These are phyloP conservation scores for Artibeus lituratus DNA, from an alignment of 2,797 vertebrate genomes.

Conservation along the genomic window DNA sequence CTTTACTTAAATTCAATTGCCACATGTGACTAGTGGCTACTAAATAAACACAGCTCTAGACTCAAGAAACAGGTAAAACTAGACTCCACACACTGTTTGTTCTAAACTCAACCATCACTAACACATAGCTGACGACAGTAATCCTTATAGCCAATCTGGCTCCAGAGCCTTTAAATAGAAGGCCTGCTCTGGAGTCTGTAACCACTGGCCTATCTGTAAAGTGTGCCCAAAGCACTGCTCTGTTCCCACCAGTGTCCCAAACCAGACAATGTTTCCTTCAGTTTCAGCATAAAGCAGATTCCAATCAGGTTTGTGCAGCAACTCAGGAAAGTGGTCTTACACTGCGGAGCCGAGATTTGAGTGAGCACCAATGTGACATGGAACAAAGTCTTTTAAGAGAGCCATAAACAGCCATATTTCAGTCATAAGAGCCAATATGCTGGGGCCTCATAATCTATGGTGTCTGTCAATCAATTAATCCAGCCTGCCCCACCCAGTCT, in stretches of 20 bases:
- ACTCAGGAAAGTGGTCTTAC: not conserved
- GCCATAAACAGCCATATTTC: slow-evolving; percentile 52
- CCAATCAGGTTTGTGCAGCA: slow-evolving; percentile 9
- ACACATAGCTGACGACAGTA: not conserved
- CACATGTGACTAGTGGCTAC: not conserved
- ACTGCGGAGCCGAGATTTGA: slow-evolving; percentile 48
- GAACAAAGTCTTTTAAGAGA: slow-evolving; percentile 59
- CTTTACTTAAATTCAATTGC: not conserved
- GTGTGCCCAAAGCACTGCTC: not conserved
- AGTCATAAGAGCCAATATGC: slow-evolving; percentile 9
- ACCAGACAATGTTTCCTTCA: not conserved
- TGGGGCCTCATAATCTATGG: not conserved
- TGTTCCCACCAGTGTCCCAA: not conserved
- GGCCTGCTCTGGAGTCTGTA: not conserved
- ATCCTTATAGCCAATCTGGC: not conserved
- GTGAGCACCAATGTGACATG: slow-evolving; percentile 58
- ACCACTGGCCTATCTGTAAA: not conserved
- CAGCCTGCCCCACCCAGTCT: not conserved
- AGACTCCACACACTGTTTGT: not conserved
- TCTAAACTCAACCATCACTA: not conserved
- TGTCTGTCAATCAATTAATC: slow-evolving; percentile 62
- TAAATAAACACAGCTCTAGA: not conserved
- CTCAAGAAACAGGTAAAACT: not conserved
- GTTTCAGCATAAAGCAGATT: slow-evolving; percentile 26
- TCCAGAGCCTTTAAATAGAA: not conserved